These are phyloP conservation scores for Gallinago media DNA, from an alignment of 2,113 vertebrate species.

Conservation along the genomic window DNA sequence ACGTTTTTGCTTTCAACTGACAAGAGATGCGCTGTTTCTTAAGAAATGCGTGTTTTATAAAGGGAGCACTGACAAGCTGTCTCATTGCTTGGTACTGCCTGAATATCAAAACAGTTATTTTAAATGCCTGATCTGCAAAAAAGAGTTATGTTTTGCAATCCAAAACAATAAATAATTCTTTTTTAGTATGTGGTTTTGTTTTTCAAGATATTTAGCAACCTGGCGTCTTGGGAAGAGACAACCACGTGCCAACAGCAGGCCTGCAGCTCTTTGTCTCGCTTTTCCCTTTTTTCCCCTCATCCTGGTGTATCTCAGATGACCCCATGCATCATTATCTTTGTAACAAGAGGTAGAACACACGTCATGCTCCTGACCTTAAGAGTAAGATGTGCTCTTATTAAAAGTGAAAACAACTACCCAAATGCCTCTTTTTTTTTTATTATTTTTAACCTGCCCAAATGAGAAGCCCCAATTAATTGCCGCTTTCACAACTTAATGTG, in stretches of 20 bases:
- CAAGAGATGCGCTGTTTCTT: neutral
- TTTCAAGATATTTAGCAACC: slow-evolving; percentile 26
- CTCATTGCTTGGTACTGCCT: neutral
- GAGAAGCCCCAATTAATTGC: slow-evolving; percentile 18
- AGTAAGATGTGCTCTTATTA: slow-evolving; percentile 31
- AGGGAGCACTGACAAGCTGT: slow-evolving; percentile 43
- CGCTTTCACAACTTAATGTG: neutral
- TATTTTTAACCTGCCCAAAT: neutral
- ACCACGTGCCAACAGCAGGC: neutral
- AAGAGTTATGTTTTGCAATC: neutral
- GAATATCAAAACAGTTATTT: slow-evolving; percentile 59
- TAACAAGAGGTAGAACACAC: neutral
- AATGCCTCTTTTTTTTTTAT: neutral
- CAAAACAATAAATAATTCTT: slow-evolving; percentile 28
- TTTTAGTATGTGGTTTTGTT: neutral
- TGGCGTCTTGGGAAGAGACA: neutral
- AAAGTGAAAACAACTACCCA: neutral
- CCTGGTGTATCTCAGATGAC: neutral
- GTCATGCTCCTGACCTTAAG: slow-evolving; percentile 5
- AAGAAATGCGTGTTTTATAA: slow-evolving; percentile 10
- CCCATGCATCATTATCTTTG: slow-evolving; percentile 37
- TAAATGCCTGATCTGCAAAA: neutral
- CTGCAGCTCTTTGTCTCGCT: neutral
- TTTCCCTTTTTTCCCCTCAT: neutral
- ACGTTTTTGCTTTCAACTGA: slow-evolving; percentile 41